Evolutionary conservation across 2,797 vertebrate genomes (phyloP).

Genomic region (Falco biarmicus): DNA sequence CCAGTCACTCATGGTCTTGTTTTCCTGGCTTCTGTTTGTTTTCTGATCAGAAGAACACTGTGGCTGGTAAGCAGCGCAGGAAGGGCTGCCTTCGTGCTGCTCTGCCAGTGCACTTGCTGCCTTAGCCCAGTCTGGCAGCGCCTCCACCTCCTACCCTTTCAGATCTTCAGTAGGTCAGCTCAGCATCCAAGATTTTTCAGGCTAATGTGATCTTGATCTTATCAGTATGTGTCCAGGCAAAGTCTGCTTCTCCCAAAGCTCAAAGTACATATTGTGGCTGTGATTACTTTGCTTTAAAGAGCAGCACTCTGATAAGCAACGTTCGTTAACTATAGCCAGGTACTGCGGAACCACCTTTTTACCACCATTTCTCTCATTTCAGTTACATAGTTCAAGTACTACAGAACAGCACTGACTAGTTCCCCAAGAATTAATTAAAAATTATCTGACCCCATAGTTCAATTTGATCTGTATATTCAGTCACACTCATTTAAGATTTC

Average conservation of each 20-base stretch:
- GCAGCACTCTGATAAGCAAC: background rate
- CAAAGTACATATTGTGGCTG: background rate
- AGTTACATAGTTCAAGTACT: background rate
- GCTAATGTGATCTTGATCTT: background rate
- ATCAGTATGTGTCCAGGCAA: background rate
- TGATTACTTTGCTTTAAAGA: background rate
- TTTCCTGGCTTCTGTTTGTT: background rate
- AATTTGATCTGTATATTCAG: background rate
- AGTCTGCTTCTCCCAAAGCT: background rate
- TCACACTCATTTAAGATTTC: background rate
- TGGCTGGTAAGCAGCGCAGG: background rate
- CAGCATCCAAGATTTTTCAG: background rate
- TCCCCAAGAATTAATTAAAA: background rate
- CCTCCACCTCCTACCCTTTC: background rate
- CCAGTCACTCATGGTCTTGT: background rate
- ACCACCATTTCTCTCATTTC: background rate
- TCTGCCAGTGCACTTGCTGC: background rate
- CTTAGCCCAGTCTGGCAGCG: background rate
- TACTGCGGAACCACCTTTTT: background rate
- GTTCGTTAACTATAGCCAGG: background rate
- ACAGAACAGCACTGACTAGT: background rate
- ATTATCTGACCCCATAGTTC: background rate
- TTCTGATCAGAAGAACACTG: background rate
- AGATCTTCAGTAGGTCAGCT: background rate
- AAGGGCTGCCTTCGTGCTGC: background rate